Evolutionary conservation across 2,888 invertebrate genomes (phyloP), one percentile per base, ranked within the genome.

Genomic region (Dryococelus australis): DNA sequence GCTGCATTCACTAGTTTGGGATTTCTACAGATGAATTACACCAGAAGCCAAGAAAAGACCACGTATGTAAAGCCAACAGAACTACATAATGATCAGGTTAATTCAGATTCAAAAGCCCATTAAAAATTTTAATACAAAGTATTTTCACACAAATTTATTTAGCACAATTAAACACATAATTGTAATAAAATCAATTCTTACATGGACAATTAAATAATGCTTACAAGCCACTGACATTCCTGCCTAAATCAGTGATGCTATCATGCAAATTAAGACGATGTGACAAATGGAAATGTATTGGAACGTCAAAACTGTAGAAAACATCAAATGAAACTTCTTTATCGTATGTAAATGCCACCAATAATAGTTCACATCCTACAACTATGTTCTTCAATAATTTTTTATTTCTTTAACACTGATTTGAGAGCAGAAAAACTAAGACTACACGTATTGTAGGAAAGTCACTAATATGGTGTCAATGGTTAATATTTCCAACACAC

Each of bases 331-430:
- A 65, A 65, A 12, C 65, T 65, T 65, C 2, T 24, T 16, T 65
- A 20, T 24, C n/a, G 65, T 65, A 1, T 65, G 6, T 65, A 65
- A 65, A 65, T 65, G 65, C 65, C 65, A 65, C 16, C 24, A 65
- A 65, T n/a, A 65, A 24, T 8, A 24, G n/a, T 65, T 24, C 65
- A 65, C n/a, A 65, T 65, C 0, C 65, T 65, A 65, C 10, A 65
- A 20, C 65, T 65, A 65, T 8, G n/a, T 65, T 20, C 20, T 47
- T 47, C 2, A 47, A 47, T 47, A 47, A 47, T 16, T 65, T n/a
- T n/a, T n/a, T n/a, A n/a, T n/a, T n/a, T n/a, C 24, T 65, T n/a
- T 65, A 65, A 65, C 65, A 65, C 65, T 65, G 65, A 65, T 65
- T 35, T 35, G 4, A n/a, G n/a, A 20, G 65, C 20, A 65, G 65